Base-by-base conservation (phyloP, 2,888 invertebrate genomes). In the Allacma fusca region DNA sequence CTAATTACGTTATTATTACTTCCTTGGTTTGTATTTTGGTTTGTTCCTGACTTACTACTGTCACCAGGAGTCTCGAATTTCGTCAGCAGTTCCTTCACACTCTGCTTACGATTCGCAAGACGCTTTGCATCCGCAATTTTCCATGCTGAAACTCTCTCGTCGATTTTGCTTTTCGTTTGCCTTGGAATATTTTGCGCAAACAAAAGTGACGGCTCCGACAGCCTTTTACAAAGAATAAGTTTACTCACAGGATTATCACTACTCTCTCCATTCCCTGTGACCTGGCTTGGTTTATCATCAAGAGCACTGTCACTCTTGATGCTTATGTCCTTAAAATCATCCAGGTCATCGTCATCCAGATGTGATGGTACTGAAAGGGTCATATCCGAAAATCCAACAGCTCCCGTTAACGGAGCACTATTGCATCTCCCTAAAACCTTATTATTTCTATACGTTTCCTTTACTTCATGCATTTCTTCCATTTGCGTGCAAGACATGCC, bases 11-110 rank as follows among this genome's bases (percentile, higher is more conserved):
- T 24, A 13, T 26, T 75, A 23, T 67, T 89, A 0, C 64, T 77
- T 29, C 62, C 62, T 40, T 9, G 7, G 5, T 5, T 5, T 62
- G 50, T 29, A 59, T 34, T 59, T 62, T 9, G 29, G 16, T 50
- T 5, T 29, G 40, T 26, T 71, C 40, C 40, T 9, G 7, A 40
- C 13, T 40, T 40, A 40, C 13, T 40, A 13, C 13, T 40, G 40
- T 40, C 40, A 40, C 40, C 40, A 9, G 28, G 7, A 29, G 44
- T 28, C 84, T 91, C 91, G 80, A 91, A 91, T 80, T 90, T 88
- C 26, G 89, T 90, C 19, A 91, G 90, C 77, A 91, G 84, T 81
- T 91, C 91, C 80, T 90, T 88, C 0, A 91, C 91, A 81, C 91
- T 91, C 68, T 87, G 87, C 84, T 87, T 85, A 75, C 87, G 70